A percentile compares a stretch with the other conserved stretches of the same genome.
Evolutionary conservation across 2,113 vertebrate genomes (phyloP).

Genomic region (Elgaria multicarinata): DNA sequence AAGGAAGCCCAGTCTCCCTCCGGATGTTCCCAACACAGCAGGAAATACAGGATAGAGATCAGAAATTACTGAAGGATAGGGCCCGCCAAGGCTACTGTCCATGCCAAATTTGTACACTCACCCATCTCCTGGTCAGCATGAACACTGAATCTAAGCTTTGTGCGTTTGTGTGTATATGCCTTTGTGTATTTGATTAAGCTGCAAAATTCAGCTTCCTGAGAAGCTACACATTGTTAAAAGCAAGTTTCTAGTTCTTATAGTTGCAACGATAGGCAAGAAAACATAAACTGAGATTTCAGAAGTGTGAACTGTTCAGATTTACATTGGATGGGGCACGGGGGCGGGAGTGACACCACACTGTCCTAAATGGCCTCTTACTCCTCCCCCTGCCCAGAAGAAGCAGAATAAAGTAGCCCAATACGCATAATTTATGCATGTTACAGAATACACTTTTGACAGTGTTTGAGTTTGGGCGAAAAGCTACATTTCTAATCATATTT

Average conservation of each 20-base stretch:
- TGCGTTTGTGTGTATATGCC: too few relatives aligned
- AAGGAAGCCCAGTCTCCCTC: neutral
- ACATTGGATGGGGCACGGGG: neutral
- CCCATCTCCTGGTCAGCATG: neutral
- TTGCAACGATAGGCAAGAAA: neutral
- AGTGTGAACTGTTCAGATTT: neutral
- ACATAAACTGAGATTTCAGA: neutral
- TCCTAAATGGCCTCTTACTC: neutral
- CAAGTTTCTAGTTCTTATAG: neutral
- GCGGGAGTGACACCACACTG: neutral
- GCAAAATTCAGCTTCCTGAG: neutral
- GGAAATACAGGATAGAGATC: neutral
- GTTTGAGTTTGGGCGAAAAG: neutral
- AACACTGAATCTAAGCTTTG: too few relatives aligned
- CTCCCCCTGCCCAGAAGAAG: neutral
- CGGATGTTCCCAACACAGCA: neutral
- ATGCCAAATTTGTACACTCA: neutral
- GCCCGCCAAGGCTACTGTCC: neutral
- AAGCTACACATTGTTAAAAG: neutral
- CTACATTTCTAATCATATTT: neutral
- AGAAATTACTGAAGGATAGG: neutral
- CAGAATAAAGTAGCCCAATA: neutral
- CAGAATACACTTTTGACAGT: neutral
- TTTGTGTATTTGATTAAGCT: neutral
- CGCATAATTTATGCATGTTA: neutral